Evolutionary conservation across 2,888 invertebrate species (phyloP), one percentile per base, ranked within the genome.

Genomic region (Drosophila picticornis): DNA sequence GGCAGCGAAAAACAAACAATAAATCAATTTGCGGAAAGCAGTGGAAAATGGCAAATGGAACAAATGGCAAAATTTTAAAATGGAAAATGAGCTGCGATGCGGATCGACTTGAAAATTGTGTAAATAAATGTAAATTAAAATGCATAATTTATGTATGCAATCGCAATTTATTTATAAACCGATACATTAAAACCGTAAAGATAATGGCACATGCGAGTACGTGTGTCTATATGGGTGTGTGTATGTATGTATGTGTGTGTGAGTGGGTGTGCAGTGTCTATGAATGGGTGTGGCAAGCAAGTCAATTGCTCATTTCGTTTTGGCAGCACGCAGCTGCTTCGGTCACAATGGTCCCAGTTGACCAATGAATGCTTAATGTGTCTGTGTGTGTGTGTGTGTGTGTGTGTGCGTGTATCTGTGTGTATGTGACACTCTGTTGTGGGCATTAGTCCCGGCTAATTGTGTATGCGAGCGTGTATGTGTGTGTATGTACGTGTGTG

Each of bases 291-390:
- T 73, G 77, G 78, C 71, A 55, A 61, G 53, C 73, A 83, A 79
- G 91, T 87, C 87, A 88, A 91, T 88, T 90, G 91, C 81, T 91
- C 87, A 91, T 88, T 88, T 85, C 79, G 88, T 88, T 86, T 90
- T 85, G 90, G 88, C 90, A 83, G 73, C 81, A 78, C 80, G 80
- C 88, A 88, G 89, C 87, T 90, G 88, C 68, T 84, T 76, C 69
- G 62, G 70, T 57, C 67, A 75, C 85, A 88, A 72, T 83, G 83
- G 62, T 88, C 88, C 88, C 88, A 57, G 72, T 74, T 86, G 88
- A 89, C 88, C 88, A 88, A 88, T 88, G 88, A 88, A 88, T 88
- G 91, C 87, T 89, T 88, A 88, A 88, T 88, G 70, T 56, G 27
- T n/a, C n/a, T 56, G n/a, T 64, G 62, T 70, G 70, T 71, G 48